phyloP scores from a whole-genome alignment of 2,113 vertebrate genomes.

The Chrysochloris asiatica region DNA sequence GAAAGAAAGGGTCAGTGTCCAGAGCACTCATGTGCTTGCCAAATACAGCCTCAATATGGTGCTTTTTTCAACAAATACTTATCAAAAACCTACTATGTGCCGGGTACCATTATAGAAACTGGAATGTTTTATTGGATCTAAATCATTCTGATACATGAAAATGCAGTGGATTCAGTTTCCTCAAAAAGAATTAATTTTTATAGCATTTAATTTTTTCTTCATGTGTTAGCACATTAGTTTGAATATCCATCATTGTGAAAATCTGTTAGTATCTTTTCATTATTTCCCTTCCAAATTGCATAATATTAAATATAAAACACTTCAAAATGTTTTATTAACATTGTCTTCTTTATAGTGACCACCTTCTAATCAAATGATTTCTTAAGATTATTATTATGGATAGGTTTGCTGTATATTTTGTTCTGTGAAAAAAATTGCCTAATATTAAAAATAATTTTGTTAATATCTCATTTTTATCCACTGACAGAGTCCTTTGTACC shows the following conservation, averaged over 20 bases:
- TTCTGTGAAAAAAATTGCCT: neutral
- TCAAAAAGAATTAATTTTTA: slow-evolving; percentile 20
- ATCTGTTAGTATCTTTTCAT: neutral
- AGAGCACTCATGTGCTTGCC: neutral
- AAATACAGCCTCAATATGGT: neutral
- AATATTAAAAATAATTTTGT: neutral
- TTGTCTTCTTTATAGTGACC: neutral
- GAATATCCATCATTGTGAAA: neutral
- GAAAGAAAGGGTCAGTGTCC: neutral
- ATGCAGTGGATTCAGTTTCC: slow-evolving; percentile 3
- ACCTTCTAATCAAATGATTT: neutral
- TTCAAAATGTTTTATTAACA: neutral
- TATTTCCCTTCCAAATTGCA: neutral
- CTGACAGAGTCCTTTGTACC: neutral
- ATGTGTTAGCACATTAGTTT: neutral
- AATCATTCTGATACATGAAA: slow-evolving; percentile 13
- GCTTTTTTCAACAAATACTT: neutral
- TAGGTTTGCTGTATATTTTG: neutral
- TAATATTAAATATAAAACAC: neutral
- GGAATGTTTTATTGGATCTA: neutral
- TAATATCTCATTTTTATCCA: neutral
- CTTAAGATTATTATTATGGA: neutral
- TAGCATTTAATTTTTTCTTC: neutral
- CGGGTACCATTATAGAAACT: neutral
- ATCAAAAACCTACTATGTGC: neutral